Evolutionary conservation across 2,888 invertebrate genomes (phyloP).

Genomic region (Campopleginae sp.): DNA sequence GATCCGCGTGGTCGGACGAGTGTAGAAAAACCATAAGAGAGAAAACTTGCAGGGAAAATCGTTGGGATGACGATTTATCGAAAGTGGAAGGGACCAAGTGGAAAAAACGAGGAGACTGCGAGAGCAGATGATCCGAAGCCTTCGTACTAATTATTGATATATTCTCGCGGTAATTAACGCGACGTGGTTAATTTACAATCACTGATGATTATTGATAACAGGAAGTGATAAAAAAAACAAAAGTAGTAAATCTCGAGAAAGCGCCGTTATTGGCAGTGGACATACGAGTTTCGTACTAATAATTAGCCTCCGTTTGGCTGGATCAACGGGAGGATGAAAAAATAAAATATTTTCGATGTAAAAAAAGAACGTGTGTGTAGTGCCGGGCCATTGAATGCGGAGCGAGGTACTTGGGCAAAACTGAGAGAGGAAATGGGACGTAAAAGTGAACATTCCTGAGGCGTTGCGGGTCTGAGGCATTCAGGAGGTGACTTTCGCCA

Average conservation of each 20-base stretch:
- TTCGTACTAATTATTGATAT: not conserved
- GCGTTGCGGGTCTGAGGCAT: slow-evolving; percentile 45
- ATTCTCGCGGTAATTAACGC: not conserved
- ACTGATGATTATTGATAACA: not conserved
- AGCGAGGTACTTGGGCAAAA: slow-evolving; percentile 68
- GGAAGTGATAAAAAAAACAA: not conserved
- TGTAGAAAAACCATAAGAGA: not conserved
- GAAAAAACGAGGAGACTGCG: not conserved
- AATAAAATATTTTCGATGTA: not conserved
- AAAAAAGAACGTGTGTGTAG: not conserved
- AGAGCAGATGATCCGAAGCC: not conserved
- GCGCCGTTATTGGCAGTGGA: not conserved
- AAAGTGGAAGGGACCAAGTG: not conserved
- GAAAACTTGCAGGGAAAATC: not conserved
- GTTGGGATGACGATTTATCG: not conserved
- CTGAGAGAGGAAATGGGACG: slow-evolving; percentile 70
- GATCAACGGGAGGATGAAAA: not conserved
- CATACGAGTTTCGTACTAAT: slow-evolving; percentile 1
- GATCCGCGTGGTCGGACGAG: not conserved
- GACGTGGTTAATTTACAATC: not conserved
- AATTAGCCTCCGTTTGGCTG: slow-evolving; percentile 3
- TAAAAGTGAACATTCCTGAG: slow-evolving; percentile 76
- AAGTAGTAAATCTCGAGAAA: not conserved
- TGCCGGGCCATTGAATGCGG: not conserved
- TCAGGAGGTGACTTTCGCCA: slow-evolving; percentile 53